Evolutionary conservation across 2,888 invertebrate species (phyloP).

Genomic region (Fragum fragum): DNA sequence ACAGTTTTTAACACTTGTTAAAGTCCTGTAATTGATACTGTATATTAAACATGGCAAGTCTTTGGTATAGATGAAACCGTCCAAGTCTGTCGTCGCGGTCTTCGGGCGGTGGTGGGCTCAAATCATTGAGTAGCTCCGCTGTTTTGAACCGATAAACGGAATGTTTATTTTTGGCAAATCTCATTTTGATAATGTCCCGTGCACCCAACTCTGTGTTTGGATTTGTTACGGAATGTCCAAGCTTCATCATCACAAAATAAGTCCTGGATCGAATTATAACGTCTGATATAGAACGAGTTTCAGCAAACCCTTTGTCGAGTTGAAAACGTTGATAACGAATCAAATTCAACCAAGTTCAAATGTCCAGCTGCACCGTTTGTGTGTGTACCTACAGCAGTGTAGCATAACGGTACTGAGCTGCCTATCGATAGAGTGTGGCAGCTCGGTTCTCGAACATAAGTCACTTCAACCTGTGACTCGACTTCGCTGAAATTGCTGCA

Average conservation of each 20-base stretch:
- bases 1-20: not conserved
- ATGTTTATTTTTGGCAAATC: not conserved
- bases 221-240: not conserved
- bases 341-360: not conserved
- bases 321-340: not conserved
- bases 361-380: not conserved
- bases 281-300: not conserved
- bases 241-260: conserved; percentile 2
- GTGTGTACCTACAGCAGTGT: not conserved
- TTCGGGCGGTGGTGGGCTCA: not conserved
- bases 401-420: not conserved
- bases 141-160: not conserved
- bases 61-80: not conserved
- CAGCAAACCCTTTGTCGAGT: not conserved
- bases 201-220: not conserved
- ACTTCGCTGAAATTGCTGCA: not conserved
- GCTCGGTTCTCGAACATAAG: conserved; percentile 2
- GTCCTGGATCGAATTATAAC: not conserved
- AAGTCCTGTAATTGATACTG: not conserved
- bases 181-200: not conserved
- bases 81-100: not conserved
- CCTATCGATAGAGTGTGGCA: not conserved
- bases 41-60: not conserved
- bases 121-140: not conserved
- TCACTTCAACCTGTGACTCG: conserved; percentile 3